phyloP scores from a whole-genome alignment of 2,888 invertebrate species.

The Caenorhabditis sp. region DNA sequence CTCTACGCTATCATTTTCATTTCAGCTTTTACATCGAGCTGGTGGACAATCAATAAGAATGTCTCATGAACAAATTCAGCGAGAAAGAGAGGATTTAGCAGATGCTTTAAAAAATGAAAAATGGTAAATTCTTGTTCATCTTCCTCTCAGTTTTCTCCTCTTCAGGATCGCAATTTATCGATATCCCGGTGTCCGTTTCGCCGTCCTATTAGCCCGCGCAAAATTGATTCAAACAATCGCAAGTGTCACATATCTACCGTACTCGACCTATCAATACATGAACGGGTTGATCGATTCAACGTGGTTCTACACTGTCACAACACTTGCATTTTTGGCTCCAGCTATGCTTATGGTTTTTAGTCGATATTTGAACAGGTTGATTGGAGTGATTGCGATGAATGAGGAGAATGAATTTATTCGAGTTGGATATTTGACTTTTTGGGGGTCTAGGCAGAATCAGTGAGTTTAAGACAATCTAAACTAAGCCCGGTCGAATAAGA shows the following conservation, averaged over 20 bases:
- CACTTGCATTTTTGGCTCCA: constrained; percentile 47
- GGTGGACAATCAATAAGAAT: constrained; percentile 29
- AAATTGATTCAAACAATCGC: constrained; percentile 59
- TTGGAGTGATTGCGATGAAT: constrained; percentile 62
- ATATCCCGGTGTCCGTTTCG: constrained; percentile 49
- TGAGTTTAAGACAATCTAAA: too few species aligned
- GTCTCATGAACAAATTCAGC: constrained; percentile 10
- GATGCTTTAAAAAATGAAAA: constrained; percentile 28
- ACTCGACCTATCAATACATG: constrained; percentile 33
- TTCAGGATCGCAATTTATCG: constrained; percentile 61
- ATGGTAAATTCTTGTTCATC: constrained; percentile 6
- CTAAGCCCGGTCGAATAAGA: too few species aligned
- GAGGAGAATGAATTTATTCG: constrained; percentile 47
- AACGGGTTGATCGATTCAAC: constrained; percentile 18
- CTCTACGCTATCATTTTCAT: background rate
- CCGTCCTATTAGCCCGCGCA: constrained; percentile 48
- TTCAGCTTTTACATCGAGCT: constrained; percentile 17
- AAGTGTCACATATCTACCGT: constrained; percentile 51
- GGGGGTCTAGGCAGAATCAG: constrained; percentile 50
- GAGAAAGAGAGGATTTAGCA: constrained; percentile 10
- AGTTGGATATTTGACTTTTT: constrained; percentile 54
- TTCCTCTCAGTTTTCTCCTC: too few species aligned
- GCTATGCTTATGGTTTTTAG: constrained; percentile 48
- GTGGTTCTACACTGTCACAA: constrained; percentile 31
- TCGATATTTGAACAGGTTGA: constrained; percentile 53